These are phyloP conservation scores for Oreotrochilus melanogaster DNA, from an alignment of 2,113 vertebrate species.

Conservation along the genomic window DNA sequence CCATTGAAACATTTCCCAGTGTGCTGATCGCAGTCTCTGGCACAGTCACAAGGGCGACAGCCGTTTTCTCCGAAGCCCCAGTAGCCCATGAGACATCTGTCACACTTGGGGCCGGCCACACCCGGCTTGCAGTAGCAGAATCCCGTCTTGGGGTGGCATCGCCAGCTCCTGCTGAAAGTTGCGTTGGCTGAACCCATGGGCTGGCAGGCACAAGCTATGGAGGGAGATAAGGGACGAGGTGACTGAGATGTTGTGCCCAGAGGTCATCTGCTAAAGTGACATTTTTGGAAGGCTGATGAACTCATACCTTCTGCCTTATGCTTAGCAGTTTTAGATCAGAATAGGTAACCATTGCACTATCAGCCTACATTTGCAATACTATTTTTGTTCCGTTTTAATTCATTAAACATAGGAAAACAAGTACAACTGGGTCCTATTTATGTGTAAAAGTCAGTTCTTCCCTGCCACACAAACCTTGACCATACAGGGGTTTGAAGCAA, in stretches of 20 bases:
- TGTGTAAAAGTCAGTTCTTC: not conserved
- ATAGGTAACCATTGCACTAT: not conserved
- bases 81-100: conserved; percentile 83
- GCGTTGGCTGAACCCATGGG: conserved; percentile 76
- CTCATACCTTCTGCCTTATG: not conserved
- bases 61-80: conserved; percentile 87
- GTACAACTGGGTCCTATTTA: not conserved
- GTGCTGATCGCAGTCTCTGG: conserved; percentile 80
- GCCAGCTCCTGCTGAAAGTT: conserved; percentile 66
- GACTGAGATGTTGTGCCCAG: not conserved
- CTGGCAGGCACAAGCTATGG: conserved; percentile 86
- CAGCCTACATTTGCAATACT: not conserved
- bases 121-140: conserved; percentile 89
- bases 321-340: not conserved
- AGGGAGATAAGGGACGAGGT: not conserved
- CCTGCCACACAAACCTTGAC: not conserved
- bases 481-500: not conserved
- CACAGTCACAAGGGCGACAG: conserved; percentile 84
- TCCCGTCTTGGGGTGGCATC: conserved; percentile 87
- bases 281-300: not conserved
- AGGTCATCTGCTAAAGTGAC: not conserved
- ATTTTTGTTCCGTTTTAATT: not conserved
- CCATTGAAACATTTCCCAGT: conserved; percentile 82
- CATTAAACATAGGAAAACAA: not conserved
- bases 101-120: conserved; percentile 82